These are phyloP conservation scores for Simalia tracyae DNA, from an alignment of 2,797 vertebrate genomes.

Conservation along the genomic window DNA sequence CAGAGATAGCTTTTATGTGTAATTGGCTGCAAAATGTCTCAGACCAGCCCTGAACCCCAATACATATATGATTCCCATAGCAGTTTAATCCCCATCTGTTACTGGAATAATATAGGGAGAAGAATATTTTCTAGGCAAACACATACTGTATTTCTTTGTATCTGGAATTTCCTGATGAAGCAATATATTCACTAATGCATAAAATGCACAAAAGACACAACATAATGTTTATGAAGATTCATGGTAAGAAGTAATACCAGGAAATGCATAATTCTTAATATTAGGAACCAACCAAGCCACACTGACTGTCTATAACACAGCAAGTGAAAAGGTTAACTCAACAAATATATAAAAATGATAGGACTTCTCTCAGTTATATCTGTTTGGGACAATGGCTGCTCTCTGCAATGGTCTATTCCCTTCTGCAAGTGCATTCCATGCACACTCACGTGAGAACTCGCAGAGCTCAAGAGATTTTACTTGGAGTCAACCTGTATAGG, in stretches of 20 bases:
- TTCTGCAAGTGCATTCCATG: background rate
- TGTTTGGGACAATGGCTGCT: background rate
- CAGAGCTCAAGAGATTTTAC: background rate
- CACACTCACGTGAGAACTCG: background rate
- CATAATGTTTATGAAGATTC: background rate
- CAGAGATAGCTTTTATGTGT: background rate
- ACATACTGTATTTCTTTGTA: background rate
- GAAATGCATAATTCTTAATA: background rate
- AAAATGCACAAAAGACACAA: background rate
- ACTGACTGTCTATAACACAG: background rate
- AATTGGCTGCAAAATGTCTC: background rate
- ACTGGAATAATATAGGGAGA: background rate
- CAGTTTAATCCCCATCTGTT: background rate
- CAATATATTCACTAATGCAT: background rate
- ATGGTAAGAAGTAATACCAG: background rate
- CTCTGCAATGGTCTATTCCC: background rate
- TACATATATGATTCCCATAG: background rate
- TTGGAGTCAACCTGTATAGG: background rate
- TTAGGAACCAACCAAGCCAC: background rate
- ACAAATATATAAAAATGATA: background rate
- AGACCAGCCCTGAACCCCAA: background rate
- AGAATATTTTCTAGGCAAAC: background rate
- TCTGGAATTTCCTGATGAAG: background rate
- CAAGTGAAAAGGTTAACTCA: constrained; percentile 7
- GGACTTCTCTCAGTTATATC: background rate